Evolutionary conservation across 2,888 invertebrate species (phyloP).

Genomic region (Marasmarcha lunaedactyla): DNA sequence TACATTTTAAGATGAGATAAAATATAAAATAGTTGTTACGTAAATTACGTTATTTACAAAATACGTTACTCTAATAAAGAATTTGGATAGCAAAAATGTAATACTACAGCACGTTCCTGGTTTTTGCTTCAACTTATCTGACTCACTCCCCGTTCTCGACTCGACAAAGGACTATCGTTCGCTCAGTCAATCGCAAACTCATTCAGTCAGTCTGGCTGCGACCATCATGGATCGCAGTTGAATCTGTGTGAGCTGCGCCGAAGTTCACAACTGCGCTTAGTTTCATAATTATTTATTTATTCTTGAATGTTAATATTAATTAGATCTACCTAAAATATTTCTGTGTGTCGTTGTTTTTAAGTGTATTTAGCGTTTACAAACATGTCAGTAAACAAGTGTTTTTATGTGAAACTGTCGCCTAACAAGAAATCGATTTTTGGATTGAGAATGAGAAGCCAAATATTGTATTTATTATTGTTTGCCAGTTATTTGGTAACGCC

Average conservation of each 20-base stretch:
- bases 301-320: slow-evolving; percentile 13
- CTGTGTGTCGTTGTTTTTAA: slow-evolving; percentile 14
- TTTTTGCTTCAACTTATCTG: too few species aligned
- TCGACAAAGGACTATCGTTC: slow-evolving; percentile 4
- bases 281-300: slow-evolving; percentile 22
- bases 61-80: too few species aligned
- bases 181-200: slow-evolving; percentile 21
- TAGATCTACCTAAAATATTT: slow-evolving; percentile 19
- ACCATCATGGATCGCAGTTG: slow-evolving; percentile 60
- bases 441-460: slow-evolving; percentile 56
- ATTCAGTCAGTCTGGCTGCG: slow-evolving; percentile 40
- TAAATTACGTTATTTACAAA: too few species aligned
- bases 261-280: slow-evolving; percentile 28
- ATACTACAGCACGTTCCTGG: too few species aligned
- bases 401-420: slow-evolving; percentile 58
- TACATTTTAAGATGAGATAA: too few species aligned
- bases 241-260: slow-evolving; percentile 30
- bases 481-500: slow-evolving; percentile 41
- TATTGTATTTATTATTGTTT: slow-evolving; percentile 54
- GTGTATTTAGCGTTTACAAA: slow-evolving; percentile 20
- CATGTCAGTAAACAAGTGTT: slow-evolving; percentile 65
- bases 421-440: slow-evolving; percentile 68
- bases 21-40: too few species aligned
- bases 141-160: too few species aligned
- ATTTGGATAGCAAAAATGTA: too few species aligned